Base-by-base conservation (phyloP, 1,140 invertebrate species). In the Helicoverpa armigera region DNA sequence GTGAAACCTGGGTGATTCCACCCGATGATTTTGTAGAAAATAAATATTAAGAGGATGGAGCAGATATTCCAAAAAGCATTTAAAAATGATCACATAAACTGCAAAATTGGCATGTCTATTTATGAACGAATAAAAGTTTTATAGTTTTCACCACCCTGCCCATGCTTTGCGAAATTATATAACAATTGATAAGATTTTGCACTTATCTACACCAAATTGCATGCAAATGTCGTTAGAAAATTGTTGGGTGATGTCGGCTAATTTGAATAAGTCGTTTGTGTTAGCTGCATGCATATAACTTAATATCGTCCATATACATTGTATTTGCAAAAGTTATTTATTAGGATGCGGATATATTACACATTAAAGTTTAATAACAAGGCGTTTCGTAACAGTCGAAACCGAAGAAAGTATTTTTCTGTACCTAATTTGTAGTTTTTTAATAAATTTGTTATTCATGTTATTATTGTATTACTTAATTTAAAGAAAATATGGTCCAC, bases 351-450 rank as follows among this genome's bases (percentile, higher is more conserved):
- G 23, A 23, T 23, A 23, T 23, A 23, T 23, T 23, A 23, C 23
- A 23, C 23, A 23, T 23, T 23, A 23, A 23, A 23, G 23, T 23
- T 23, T 23, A 23, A 23, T 23, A 23, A 23, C 23, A 23, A 23
- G 23, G 23, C 69, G 69, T 72, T 72, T 54, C 69, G 69, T 51
- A 72, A 51, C 12, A 23, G 69, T 54, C 48, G 69, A 54, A 72
- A 54, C 69, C 69, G 69, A 29, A 53, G 69, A 72, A 72, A 72
- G 51, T 53, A 72, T 72, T 72, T 72, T 54, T 72, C 69, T 51
- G 69, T 72, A 72, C 3, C 69, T 53, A 72, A 72, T 72, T 72
- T 72, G 69, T 72, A 72, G 54, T 54, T 53, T 72, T 53, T 9
- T 72, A 72, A 53, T 23, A 72, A 54, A 72, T 53, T 9, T 72